A percentile compares a stretch with the other conserved stretches of the same genome.
Conservation (phyloP, 2,113 vertebrate species). For the Zingel zingel region DNA sequence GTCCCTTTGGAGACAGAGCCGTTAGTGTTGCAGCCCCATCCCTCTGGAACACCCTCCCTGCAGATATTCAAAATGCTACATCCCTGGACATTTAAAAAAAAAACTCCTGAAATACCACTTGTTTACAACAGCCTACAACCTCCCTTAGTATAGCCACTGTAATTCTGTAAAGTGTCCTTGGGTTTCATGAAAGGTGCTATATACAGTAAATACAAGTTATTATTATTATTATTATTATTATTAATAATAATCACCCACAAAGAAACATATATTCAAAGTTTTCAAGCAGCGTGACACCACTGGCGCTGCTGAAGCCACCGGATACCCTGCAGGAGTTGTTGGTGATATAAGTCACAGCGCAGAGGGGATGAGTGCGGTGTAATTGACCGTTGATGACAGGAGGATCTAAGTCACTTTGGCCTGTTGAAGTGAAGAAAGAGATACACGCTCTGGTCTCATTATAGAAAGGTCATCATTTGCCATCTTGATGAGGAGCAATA, state of each 20-base stretch:
- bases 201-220: too few relatives aligned
- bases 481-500: constrained; percentile 5
- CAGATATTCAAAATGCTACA: too few relatives aligned
- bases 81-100: too few relatives aligned
- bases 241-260: constrained; percentile 12
- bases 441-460: constrained; percentile 13
- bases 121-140: too few relatives aligned
- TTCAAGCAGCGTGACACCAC: constrained; percentile 13
- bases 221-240: too few relatives aligned
- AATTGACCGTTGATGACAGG: neutral
- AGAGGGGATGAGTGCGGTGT: constrained; percentile 16
- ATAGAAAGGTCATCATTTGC: constrained; percentile 39
- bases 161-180: too few relatives aligned
- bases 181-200: too few relatives aligned
- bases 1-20: too few relatives aligned
- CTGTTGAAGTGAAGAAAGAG: neutral
- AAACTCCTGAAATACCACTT: too few relatives aligned
- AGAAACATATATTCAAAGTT: constrained; percentile 43
- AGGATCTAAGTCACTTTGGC: constrained; percentile 15
- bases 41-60: too few relatives aligned
- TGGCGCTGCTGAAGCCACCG: constrained; percentile 29
- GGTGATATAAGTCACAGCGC: constrained; percentile 42
- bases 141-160: too few relatives aligned
- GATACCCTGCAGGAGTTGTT: constrained; percentile 41
- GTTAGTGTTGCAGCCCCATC: too few relatives aligned